phyloP scores from a whole-genome alignment of 2,888 invertebrate genomes.

The Meta bourneti region DNA sequence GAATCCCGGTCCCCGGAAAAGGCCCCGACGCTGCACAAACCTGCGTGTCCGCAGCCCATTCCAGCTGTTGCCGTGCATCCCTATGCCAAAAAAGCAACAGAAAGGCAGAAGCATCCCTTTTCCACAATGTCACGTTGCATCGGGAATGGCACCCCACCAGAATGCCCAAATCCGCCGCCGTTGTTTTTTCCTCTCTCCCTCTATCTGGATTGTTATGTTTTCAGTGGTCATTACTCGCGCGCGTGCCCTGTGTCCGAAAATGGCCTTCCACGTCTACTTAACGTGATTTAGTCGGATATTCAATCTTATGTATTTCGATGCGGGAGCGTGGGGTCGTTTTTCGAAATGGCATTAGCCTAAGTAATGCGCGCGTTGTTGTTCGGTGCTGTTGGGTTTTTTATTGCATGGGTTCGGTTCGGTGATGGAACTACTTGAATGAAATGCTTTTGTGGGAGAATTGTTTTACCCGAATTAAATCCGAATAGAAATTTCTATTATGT shows the following conservation, averaged over 20 bases:
- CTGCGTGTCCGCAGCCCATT: constrained; percentile 2
- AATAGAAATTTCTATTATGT: too few species aligned
- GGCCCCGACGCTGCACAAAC: not conserved
- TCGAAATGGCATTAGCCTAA: not conserved
- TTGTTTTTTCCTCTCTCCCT: not conserved
- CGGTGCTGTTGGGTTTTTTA: too few species aligned
- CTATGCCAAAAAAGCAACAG: constrained; percentile 7
- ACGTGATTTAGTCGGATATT: constrained; percentile 51
- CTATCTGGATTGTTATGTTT: constrained; percentile 56
- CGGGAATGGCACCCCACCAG: constrained; percentile 32
- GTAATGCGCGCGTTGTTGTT: not conserved
- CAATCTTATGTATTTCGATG: not conserved
- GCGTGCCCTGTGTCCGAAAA: constrained; percentile 47
- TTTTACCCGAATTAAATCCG: too few species aligned
- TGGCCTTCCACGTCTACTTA: constrained; percentile 10
- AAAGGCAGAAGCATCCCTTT: not conserved
- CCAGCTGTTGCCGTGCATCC: not conserved
- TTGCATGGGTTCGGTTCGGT: too few species aligned
- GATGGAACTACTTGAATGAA: too few species aligned
- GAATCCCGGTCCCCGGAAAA: too few species aligned
- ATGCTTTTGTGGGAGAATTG: too few species aligned
- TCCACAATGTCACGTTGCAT: constrained; percentile 48
- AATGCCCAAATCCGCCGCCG: constrained; percentile 29
- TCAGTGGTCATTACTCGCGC: constrained; percentile 57
- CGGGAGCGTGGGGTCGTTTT: not conserved